These are phyloP conservation scores for Dendronephthya gigantea DNA, from an alignment of 64 coral and sea anemone species.

Conservation along the genomic window DNA sequence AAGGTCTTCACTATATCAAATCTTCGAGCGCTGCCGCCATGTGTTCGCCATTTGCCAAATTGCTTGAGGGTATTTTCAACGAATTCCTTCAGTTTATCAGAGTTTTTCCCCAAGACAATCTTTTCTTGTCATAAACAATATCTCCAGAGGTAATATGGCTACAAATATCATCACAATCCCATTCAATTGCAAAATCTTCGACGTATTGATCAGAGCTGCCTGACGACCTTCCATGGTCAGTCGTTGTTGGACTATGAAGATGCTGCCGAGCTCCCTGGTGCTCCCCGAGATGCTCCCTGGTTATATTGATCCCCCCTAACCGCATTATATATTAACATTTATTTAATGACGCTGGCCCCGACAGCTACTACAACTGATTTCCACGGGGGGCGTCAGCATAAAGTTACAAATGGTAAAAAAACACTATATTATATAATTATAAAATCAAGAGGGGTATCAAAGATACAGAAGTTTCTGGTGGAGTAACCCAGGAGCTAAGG, in stretches of 20 bases:
- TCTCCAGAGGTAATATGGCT: background rate
- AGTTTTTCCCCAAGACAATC: no score
- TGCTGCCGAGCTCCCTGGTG: no score
- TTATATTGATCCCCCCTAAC: no score
- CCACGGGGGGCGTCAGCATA: background rate
- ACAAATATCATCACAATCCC: no score
- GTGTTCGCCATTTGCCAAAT: background rate
- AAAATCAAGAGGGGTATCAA: no score
- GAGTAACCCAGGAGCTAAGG: background rate
- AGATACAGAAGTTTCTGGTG: background rate
- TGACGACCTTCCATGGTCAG: no score
- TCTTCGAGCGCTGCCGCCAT: background rate
- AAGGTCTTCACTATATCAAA: background rate
- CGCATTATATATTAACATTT: background rate
- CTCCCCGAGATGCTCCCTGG: no score
- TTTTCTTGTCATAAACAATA: background rate
- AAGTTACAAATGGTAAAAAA: background rate
- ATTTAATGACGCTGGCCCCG: background rate
- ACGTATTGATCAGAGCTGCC: no score
- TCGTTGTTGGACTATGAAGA: no score
- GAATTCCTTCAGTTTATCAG: background rate
- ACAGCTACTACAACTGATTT: background rate
- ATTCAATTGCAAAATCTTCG: no score
- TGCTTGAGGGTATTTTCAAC: constrained; percentile 10
- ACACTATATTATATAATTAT: background rate